These are phyloP conservation scores for Merops nubicus DNA, from an alignment of 2,113 vertebrate genomes.

Conservation along the genomic window DNA sequence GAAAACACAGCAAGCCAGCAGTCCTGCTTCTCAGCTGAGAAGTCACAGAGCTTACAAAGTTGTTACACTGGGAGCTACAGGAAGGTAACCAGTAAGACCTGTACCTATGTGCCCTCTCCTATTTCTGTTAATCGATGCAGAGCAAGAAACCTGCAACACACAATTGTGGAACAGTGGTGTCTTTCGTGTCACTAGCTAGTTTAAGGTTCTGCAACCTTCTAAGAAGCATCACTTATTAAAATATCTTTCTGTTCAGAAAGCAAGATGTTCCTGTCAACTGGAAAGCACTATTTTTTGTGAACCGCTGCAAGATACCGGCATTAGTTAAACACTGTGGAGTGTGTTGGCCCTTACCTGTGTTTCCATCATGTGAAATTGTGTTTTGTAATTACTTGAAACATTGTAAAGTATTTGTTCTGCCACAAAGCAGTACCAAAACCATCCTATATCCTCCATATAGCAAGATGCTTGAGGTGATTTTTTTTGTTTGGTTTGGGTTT, in stretches of 20 bases:
- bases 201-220: not conserved
- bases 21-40: not conserved
- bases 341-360: not conserved
- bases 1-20: not conserved
- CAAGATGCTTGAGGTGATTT: not conserved
- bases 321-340: not conserved
- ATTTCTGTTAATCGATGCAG: not conserved
- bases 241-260: not conserved
- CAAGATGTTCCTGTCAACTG: not conserved
- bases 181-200: not conserved
- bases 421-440: not conserved
- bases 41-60: not conserved
- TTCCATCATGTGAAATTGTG: not conserved
- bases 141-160: not conserved
- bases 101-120: rapidly evolving
- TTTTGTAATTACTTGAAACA: not conserved
- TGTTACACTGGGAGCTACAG: not conserved
- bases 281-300: not conserved
- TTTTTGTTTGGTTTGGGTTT: not conserved
- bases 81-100: not conserved
- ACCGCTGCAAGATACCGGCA: not conserved
- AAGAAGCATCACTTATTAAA: not conserved
- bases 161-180: rapidly evolving
- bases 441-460: not conserved
- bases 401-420: not conserved